Percentiles rank a stretch among this genome's conserved stretches.
These are phyloP conservation scores for Sterna hirundo DNA, from an alignment of 2,113 vertebrate species.

Conservation along the genomic window DNA sequence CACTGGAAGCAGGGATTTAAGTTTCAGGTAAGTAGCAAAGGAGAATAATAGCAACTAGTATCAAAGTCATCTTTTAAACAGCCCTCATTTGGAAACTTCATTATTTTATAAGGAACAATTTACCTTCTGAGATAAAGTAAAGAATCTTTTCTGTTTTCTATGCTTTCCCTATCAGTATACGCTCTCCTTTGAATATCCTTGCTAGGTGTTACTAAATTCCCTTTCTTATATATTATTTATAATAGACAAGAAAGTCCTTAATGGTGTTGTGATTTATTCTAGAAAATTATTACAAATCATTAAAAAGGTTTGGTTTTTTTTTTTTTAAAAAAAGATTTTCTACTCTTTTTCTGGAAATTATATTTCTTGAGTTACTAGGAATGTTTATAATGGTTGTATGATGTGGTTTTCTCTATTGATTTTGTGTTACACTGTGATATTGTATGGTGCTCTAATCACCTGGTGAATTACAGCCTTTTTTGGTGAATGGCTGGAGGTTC, in stretches of 20 bases:
- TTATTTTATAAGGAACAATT: background rate
- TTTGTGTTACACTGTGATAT: background rate
- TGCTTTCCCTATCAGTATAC: background rate
- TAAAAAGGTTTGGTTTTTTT: background rate
- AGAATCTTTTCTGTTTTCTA: background rate
- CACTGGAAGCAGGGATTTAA: background rate
- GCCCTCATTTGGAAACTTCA: background rate
- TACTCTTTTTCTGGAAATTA: background rate
- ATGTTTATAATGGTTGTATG: background rate
- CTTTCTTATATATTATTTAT: background rate
- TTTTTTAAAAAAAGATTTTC: background rate
- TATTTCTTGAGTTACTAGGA: background rate
- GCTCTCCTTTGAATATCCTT: background rate
- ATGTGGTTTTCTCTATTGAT: background rate
- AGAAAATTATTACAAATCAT: background rate
- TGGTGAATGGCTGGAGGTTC: background rate
- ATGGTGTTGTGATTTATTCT: background rate
- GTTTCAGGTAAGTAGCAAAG: background rate
- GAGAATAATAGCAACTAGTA: background rate
- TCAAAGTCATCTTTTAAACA: background rate
- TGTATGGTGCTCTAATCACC: background rate
- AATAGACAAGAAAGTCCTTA: background rate
- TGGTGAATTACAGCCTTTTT: background rate
- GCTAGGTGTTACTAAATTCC: background rate
- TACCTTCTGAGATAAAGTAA: background rate